Base-by-base conservation (phyloP, 2,888 invertebrate genomes). In the Chalcis sispes region DNA sequence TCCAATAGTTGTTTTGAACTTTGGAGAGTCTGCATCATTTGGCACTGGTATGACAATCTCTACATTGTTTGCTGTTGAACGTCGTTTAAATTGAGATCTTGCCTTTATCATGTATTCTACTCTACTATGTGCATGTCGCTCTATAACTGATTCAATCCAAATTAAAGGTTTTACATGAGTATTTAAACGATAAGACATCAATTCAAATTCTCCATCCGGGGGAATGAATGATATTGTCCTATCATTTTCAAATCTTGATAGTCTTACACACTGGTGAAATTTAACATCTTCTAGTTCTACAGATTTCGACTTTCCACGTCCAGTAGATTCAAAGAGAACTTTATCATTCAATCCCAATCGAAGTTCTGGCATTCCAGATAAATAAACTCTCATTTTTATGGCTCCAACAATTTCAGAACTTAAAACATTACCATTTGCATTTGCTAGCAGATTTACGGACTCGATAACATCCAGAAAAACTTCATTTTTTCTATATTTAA, bases 21-120 rank as follows among this genome's bases (percentile, higher is more conserved):
- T 98, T 0, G 99, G 99, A 1, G 98, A 97, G 89, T 99, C 98
- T 0, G 98, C 99, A 91, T 99, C 99, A 70, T 95, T 95, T 29
- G 98, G 98, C 58, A 98, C 98, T 0, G 98, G 97, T 84, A 98
- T 97, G 32, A 97, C 95, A 80, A 99, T 98, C 90, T 99, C 99
- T 54, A 99, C 99, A 90, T 99, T 98, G 87, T 99, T 99, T 0
- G 99, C 99, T 0, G 98, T 99, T 0, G 98, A 98, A 61, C 98
- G 92, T 42, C 98, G 92, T 87, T 99, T 99, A 89, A 99, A 99
- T 89, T 99, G 99, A 36, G 98, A 98, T 89, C 98, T 97, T 0
- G 99, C 99, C 90, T 99, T 99, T 72, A 99, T 97, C 98, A 99
- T 99, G 89, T 98, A 99, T 86, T 99, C 99, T 10, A 99, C 98